These are phyloP conservation scores for Xyliphius kryptos DNA, from an alignment of 2,113 vertebrate genomes.

Conservation along the genomic window DNA sequence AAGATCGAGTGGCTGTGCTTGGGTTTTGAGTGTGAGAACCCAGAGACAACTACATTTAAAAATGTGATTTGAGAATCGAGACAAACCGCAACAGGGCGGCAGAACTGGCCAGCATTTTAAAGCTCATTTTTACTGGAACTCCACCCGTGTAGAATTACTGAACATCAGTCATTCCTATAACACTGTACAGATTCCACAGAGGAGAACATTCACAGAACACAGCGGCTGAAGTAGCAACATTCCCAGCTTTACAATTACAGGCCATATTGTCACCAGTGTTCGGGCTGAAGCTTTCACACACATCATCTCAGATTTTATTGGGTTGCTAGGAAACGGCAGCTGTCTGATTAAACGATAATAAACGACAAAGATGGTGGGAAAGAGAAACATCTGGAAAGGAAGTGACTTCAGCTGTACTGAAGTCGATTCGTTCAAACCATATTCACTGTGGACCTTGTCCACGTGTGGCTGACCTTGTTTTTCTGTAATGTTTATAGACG, in stretches of 20 bases:
- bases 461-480: neutral
- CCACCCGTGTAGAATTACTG: neutral
- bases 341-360: conserved; percentile 32
- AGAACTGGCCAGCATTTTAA: conserved; percentile 9
- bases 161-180: too few species aligned
- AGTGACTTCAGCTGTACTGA: conserved; percentile 12
- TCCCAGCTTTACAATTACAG: neutral
- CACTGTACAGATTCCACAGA: too few species aligned
- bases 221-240: too few species aligned
- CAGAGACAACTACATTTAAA: conserved; percentile 9
- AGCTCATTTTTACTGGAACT: conserved; percentile 10
- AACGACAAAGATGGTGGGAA: conserved; percentile 24
- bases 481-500: neutral
- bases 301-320: conserved; percentile 6
- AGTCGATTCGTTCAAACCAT: neutral
- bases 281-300: neutral
- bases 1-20: conserved; percentile 33
- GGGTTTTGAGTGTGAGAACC: conserved; percentile 24
- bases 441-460: neutral
- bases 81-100: conserved; percentile 31
- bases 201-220: too few species aligned
- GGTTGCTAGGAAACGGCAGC: conserved; percentile 9
- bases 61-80: conserved; percentile 4
- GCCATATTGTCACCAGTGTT: conserved; percentile 1
- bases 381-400: conserved; percentile 29